Conservation (phyloP, 2,113 vertebrate genomes). For the Brachypodius melanocephalos region DNA sequence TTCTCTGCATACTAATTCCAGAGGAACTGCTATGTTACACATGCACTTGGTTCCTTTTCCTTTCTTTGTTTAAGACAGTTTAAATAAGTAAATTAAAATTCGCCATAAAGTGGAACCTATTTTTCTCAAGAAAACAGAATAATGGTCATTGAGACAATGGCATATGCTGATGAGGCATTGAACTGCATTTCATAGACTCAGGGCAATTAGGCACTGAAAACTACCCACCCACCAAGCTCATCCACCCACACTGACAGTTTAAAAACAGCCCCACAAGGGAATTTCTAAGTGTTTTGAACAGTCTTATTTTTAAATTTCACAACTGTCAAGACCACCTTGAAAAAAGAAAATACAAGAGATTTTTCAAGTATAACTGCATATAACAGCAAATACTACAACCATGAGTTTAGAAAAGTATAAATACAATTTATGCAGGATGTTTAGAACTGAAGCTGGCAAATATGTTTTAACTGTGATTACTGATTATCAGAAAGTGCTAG, state of each 20-base stretch:
- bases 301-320: neutral
- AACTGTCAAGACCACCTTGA: neutral
- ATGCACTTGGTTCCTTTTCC: neutral
- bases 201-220: neutral
- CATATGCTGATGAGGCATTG: neutral
- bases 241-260: neutral
- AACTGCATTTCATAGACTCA: neutral
- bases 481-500: neutral
- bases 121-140: neutral
- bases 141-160: neutral
- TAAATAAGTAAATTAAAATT: slow-evolving; percentile 15
- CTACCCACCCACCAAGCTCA: neutral
- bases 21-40: neutral
- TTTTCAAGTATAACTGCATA: neutral
- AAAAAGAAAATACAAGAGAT: neutral
- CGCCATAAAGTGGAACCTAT: neutral
- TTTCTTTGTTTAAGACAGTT: neutral
- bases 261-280: neutral
- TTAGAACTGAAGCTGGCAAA: neutral
- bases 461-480: neutral
- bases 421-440: neutral
- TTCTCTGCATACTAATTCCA: slow-evolving; percentile 30
- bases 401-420: neutral
- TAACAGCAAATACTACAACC: neutral
- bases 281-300: neutral